Evolutionary conservation across 1,140 invertebrate species (phyloP), one percentile per base, ranked within the genome.

Genomic region (Leptoteleia sp.): DNA sequence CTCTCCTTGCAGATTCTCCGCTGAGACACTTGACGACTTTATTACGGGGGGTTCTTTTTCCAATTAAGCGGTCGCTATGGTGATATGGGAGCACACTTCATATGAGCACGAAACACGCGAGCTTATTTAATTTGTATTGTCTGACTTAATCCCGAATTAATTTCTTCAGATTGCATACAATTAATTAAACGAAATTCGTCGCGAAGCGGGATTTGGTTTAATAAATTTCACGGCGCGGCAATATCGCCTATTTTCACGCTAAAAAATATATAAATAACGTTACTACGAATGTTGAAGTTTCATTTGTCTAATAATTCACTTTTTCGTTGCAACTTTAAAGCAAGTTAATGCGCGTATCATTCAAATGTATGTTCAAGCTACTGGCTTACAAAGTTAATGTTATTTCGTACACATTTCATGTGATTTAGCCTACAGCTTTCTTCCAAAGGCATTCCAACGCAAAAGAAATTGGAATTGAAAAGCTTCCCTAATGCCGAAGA

Each of bases 21-120:
- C 55, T 64, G 79, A 80, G 78, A 82, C 76, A 85, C 84, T 85
- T 81, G 83, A 84, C 80, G 77, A 83, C 84, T 84, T 85, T 84
- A 85, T 84, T 84, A 83, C 81, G 81, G 80, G 80, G n/a, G 77
- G 79, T 82, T 85, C 81, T 83, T 85, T 86, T 79, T 85, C 83
- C 82, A 87, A 87, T 87, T 86, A 87, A 87, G 80, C 81, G 81
- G 85, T 87, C 84, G 84, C 85, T 87, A 86, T 87, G 85, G 85
- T 79, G 85, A 87, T 85, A 64, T 50, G 61, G 33, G 40, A 75
- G 79, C 62, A 79, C 61, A 52, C 79, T 85, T 64, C 42, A 71
- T 70, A 64, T 54, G 45, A 65, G 70, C 59, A 71, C 54, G 67
- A 67, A 55, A 59, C 43, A 75, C 72, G 54, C 57, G 61, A 33